These are phyloP conservation scores for Agapornis canus DNA, from an alignment of 2,797 vertebrate species.

Conservation along the genomic window DNA sequence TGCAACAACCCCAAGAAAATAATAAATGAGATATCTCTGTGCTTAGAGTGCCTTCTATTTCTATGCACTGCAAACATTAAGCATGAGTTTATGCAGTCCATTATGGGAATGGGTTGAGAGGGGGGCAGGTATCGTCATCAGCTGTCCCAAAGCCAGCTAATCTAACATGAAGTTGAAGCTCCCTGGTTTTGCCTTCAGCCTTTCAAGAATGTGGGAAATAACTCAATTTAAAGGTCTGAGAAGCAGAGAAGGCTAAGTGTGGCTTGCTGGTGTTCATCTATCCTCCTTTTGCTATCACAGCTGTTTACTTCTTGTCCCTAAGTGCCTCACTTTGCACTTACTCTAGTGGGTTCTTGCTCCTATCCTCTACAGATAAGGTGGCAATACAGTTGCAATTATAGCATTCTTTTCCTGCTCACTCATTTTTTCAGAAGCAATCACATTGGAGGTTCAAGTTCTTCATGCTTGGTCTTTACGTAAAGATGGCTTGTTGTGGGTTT, in stretches of 20 bases:
- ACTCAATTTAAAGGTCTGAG: background rate
- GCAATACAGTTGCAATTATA: background rate
- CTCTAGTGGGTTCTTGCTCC: background rate
- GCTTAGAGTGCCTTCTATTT: background rate
- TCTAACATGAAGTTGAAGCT: background rate
- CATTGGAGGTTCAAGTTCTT: background rate
- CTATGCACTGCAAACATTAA: background rate
- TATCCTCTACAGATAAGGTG: conserved; percentile 45
- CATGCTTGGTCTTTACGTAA: background rate
- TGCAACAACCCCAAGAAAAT: background rate
- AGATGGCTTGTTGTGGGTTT: background rate
- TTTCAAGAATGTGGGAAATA: background rate
- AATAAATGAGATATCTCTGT: background rate
- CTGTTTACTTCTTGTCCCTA: background rate
- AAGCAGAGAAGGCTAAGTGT: background rate
- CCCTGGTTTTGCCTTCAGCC: background rate
- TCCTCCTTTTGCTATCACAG: background rate
- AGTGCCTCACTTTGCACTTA: conserved; percentile 58
- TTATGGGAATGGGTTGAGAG: background rate
- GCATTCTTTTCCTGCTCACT: conserved; percentile 17
- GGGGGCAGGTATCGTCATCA: background rate
- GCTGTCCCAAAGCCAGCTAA: background rate
- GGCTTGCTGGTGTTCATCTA: background rate
- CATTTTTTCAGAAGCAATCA: background rate
- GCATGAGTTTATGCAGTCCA: background rate